Base-by-base conservation (phyloP, 2,888 invertebrate species). In the Brachycybe producta region DNA sequence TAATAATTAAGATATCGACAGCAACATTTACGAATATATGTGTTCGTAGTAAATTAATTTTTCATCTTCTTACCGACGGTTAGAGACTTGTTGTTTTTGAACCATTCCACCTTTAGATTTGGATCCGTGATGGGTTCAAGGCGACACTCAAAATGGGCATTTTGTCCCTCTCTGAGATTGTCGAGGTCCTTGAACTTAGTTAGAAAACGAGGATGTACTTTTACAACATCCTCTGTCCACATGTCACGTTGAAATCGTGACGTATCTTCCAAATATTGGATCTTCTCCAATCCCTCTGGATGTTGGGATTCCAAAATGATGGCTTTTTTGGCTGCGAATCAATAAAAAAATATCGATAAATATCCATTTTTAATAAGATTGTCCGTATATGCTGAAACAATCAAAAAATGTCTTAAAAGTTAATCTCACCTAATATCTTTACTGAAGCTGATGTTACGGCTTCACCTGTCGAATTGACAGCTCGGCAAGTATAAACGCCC, bases 141-240 rank as follows among this genome's bases (percentile, higher is more conserved):
- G 66, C 94, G 90, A 66, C 92, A 92, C 71, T 98, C 97, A 68
- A 98, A 94, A 67, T 97, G 95, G 41, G 94, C 92, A 63, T 88
- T 87, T 58, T 85, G 80, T 38, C 90, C 83, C 73, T 95, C 92
- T 46, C 78, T 74, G 59, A 90, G 80, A 60, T 84, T 84, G 57
- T 81, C 83, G 38, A 64, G 59, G 52, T 67, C 63, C 26, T 58
- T 59, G 44, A 67, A 59, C 45, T 65, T 63, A 13, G 61, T 59
- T 26, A 60, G 55, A 58, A 67, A 65, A 36, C 53, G 50, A 1
- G 62, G 62, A 40, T 57, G 58, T n/a, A 84, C 76, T 57, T 80
- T 83, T n/a, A 85, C 77, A 34, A 81, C 75, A 69, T 88, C 87
- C 26, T 59, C 59, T 21, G 85, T 74, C 38, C 79, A 75, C 63